Conservation (phyloP, 1,140 invertebrate genomes). For the Brachionus manjavacas region DNA sequence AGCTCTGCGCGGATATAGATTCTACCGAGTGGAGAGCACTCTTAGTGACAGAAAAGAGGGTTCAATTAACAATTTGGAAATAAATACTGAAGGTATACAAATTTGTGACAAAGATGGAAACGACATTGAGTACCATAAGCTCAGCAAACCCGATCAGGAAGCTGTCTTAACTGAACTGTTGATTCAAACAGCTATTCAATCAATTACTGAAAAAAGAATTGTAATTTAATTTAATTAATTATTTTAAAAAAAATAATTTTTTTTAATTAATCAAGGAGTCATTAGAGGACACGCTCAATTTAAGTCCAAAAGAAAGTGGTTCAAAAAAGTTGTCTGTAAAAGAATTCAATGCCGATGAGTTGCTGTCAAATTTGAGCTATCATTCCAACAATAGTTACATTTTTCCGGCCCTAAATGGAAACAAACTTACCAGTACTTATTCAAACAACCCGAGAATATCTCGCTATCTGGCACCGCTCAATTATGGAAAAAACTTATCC, state of each 20-base stretch:
- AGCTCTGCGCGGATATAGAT: conserved; percentile 53
- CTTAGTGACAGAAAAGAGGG: conserved; percentile 41
- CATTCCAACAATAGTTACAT: background rate
- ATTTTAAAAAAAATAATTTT: too few relatives aligned
- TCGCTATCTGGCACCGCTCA: background rate
- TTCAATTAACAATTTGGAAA: background rate
- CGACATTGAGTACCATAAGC: conserved; percentile 50
- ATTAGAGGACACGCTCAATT: background rate
- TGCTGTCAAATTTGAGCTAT: background rate
- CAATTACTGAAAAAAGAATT: conserved; percentile 53
- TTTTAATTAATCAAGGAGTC: background rate
- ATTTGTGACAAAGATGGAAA: conserved; percentile 39
- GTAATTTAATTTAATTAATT: too few relatives aligned
- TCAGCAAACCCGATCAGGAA: conserved; percentile 51
- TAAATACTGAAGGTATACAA: conserved; percentile 45
- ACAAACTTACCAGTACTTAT: background rate
- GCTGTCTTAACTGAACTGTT: conserved; percentile 55
- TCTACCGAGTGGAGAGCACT: conserved; percentile 49
- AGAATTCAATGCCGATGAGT: conserved; percentile 4
- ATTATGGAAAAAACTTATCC: background rate
- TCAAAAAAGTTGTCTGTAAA: background rate
- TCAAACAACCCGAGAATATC: background rate
- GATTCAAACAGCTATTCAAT: conserved; percentile 56
- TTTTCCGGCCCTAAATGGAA: conserved; percentile 19
- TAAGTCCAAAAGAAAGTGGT: background rate